A percentile compares a stretch with the other conserved stretches of the same genome.
phyloP scores from a whole-genome alignment of 2,797 vertebrate species.

The Amblyopsis hoosieri region DNA sequence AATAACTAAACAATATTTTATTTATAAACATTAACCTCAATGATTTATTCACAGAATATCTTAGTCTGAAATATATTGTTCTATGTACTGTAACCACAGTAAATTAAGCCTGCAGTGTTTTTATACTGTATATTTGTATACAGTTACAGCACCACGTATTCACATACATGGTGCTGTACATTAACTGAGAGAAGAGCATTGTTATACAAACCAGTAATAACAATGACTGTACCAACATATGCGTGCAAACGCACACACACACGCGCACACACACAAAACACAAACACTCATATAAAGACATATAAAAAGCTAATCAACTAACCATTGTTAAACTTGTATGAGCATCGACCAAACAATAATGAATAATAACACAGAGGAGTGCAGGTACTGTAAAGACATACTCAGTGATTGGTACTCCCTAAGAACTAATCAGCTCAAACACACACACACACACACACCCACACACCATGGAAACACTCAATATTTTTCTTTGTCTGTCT shows the following conservation, averaged over 20 bases:
- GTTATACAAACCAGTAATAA: background rate
- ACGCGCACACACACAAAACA: constrained; percentile 1
- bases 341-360: constrained; percentile 21
- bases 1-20: too few species aligned
- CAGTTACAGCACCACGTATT: too few species aligned
- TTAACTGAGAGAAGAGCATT: too few species aligned
- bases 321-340: background rate
- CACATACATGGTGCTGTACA: too few species aligned
- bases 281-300: background rate
- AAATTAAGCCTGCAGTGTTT: too few species aligned
- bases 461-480: background rate
- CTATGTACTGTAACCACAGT: too few species aligned
- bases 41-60: too few species aligned
- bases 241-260: background rate
- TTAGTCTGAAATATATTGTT: too few species aligned
- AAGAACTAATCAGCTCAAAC: constrained; percentile 11
- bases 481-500: constrained; percentile 6
- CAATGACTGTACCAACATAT: background rate
- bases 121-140: too few species aligned
- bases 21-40: too few species aligned
- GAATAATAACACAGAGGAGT: constrained; percentile 3
- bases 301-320: constrained; percentile 4
- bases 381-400: constrained; percentile 9
- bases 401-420: constrained; percentile 16
- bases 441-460: too few species aligned